These are phyloP conservation scores for Dascyllus trimaculatus DNA, from an alignment of 2,113 vertebrate species.

Conservation along the genomic window DNA sequence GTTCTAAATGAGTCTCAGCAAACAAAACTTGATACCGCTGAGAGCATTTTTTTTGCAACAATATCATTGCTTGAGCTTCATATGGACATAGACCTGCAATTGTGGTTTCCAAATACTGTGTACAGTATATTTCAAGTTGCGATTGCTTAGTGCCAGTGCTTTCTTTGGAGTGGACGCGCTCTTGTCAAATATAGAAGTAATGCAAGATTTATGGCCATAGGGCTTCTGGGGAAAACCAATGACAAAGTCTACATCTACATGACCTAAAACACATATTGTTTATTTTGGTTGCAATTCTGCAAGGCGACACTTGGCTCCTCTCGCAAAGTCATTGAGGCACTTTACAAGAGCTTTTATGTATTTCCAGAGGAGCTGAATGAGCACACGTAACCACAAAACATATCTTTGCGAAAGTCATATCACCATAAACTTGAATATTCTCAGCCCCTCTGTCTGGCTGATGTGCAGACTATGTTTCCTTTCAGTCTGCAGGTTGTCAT, in stretches of 20 bases:
- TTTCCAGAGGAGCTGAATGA: constrained; percentile 62
- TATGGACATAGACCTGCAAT: constrained; percentile 81
- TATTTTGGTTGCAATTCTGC: constrained; percentile 67
- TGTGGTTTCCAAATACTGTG: constrained; percentile 82
- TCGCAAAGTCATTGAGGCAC: constrained; percentile 42
- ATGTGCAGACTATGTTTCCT: constrained; percentile 27
- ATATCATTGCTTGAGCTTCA: constrained; percentile 72
- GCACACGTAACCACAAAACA: constrained; percentile 66
- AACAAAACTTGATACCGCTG: constrained; percentile 82
- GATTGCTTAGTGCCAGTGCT: constrained; percentile 77
- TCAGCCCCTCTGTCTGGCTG: constrained; percentile 43
- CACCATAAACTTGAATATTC: constrained; percentile 59
- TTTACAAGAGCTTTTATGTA: constrained; percentile 57
- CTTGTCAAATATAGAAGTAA: constrained; percentile 81
- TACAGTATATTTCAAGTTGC: constrained; percentile 78
- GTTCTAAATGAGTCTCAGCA: constrained; percentile 74
- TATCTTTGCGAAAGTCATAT: constrained; percentile 68
- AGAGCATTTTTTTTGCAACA: constrained; percentile 78
- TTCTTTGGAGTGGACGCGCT: constrained; percentile 81
- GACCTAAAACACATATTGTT: constrained; percentile 62
- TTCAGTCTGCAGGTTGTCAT: constrained; percentile 57
- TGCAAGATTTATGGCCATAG: constrained; percentile 77
- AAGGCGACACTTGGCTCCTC: constrained; percentile 41
- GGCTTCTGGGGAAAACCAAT: constrained; percentile 70
- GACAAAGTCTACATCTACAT: constrained; percentile 57